These are phyloP conservation scores for Tragopan temminckii DNA, from an alignment of 2,797 vertebrate genomes.

Conservation along the genomic window DNA sequence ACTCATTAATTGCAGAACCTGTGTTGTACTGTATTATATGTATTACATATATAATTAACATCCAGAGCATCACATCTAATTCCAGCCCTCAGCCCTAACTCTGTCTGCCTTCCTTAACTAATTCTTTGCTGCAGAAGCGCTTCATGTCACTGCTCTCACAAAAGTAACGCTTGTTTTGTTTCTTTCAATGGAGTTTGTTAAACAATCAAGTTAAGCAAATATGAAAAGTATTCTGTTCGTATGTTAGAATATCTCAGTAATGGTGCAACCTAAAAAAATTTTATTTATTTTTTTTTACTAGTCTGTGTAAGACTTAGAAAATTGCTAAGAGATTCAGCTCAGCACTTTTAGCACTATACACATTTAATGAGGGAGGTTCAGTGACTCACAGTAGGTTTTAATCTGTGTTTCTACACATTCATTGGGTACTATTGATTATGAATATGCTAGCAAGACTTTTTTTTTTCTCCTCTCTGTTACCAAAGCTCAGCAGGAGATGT, in stretches of 20 bases:
- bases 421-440: background rate
- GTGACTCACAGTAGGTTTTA: background rate
- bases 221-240: background rate
- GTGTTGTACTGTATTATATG: background rate
- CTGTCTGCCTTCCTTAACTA: background rate
- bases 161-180: background rate
- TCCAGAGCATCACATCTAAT: background rate
- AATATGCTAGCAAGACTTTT: background rate
- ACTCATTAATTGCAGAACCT: background rate
- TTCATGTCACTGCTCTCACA: background rate
- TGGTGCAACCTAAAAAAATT: background rate
- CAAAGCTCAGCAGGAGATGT: background rate
- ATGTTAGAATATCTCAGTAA: background rate
- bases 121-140: background rate
- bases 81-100: background rate
- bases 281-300: background rate
- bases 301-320: background rate
- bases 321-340: background rate
- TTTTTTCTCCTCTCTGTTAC: background rate
- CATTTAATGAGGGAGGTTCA: constrained; percentile 2
- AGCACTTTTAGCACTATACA: background rate
- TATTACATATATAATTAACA: background rate
- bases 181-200: background rate
- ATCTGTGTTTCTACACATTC: background rate
- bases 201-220: background rate